phyloP scores from a whole-genome alignment of 2,888 invertebrate species.

The Maniola hyperantus region DNA sequence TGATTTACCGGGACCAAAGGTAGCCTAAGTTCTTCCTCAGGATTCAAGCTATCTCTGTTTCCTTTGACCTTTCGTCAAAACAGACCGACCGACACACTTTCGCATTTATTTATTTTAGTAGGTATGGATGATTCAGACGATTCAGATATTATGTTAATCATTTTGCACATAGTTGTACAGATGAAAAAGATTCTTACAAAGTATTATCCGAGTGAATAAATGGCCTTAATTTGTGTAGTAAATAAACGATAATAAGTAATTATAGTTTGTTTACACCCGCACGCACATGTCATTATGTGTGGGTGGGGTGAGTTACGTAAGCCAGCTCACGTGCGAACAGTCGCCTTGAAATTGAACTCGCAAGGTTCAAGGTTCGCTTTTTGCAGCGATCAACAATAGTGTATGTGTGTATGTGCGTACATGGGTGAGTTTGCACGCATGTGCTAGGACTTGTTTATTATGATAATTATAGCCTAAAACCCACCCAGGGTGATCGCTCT shows the following conservation, averaged over 20 bases:
- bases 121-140: too few relatives aligned
- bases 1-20: too few relatives aligned
- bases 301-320: constrained; percentile 63
- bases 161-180: too few relatives aligned
- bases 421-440: constrained; percentile 32
- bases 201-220: not conserved
- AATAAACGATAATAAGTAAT: constrained; percentile 25
- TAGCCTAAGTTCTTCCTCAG: too few relatives aligned
- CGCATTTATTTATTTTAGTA: too few relatives aligned
- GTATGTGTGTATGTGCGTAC: constrained; percentile 38
- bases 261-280: constrained; percentile 39
- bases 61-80: too few relatives aligned
- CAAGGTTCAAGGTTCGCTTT: constrained; percentile 79
- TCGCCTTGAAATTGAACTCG: constrained; percentile 78
- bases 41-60: too few relatives aligned
- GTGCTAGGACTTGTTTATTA: constrained; percentile 35
- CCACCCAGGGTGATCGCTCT: constrained; percentile 9
- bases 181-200: too few relatives aligned
- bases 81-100: too few relatives aligned
- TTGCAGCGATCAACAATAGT: constrained; percentile 68
- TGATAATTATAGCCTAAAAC: constrained; percentile 38
- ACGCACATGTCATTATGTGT: constrained; percentile 39
- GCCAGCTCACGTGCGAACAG: constrained; percentile 50
- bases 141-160: too few relatives aligned
- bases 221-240: constrained; percentile 13